Evolutionary conservation across 2,797 vertebrate species (phyloP), one percentile per base, ranked within the genome.

Genomic region (Chloroceryle amazona): DNA sequence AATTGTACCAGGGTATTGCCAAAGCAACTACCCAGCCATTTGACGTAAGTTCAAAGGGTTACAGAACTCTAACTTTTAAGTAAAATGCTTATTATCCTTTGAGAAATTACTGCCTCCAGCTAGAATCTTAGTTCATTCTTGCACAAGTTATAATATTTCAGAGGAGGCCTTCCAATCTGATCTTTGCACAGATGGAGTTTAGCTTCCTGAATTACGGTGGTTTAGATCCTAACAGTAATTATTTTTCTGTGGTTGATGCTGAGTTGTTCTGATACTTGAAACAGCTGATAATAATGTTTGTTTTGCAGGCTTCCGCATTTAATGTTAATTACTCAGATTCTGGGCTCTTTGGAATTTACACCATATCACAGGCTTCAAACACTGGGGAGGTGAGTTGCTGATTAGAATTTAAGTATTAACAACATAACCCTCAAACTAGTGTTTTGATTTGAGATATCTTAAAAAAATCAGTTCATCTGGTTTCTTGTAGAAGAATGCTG

Each of bases 341-440:
- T 47, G 99, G 99, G 49, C 98, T 99, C 61, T 99, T 99, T 81
- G 99, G 99, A 28, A 61, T 99, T 89, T 99, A 99, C 74, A 98
- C 98, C 33, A 97, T 99, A 95, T 99, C 98, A 10, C 99, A 99
- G 96, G 97, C 98, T 90, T 87, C 97, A 61, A 95, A 93, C 80
- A 96, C 98, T 81, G 97, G 96, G 47, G 99, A 99, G 85, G 99
- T 99, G 97, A 98, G 99, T 98, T 91, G 68, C 46, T 68, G n/a
- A 66, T 73, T 49, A 52, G 51, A 65, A 65, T 61, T 74, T 33
- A 75, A 63, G 16, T 55, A 42, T 87, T 51, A 65, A 89, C 12
- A 65, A 89, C 12, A 11, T 72, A 55, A 60, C 22, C 33, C 19
- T 71, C 19, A 62, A 41, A 66, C 26, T 11, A 58, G 19, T 22